Percentiles rank a stretch among this genome's conserved stretches.
Conservation (phyloP, 2,113 vertebrate species). For the Camelus bactrianus region DNA sequence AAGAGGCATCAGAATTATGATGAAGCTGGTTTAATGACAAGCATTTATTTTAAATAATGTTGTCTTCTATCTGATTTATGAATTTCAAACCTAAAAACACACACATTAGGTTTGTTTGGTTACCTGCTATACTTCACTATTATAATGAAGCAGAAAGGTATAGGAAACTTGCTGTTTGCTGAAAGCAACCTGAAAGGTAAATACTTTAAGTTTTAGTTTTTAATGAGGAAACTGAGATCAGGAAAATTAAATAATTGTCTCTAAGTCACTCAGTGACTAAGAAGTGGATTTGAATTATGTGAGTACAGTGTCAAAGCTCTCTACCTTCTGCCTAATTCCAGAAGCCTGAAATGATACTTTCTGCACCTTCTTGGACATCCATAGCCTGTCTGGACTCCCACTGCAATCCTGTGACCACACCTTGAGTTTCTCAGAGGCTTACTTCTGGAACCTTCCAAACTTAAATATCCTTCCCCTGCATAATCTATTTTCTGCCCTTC, state of each 20-base stretch:
- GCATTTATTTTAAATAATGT: slow-evolving; percentile 65
- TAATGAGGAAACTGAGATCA: neutral
- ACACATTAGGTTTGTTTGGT: slow-evolving; percentile 29
- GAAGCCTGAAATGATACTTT: neutral
- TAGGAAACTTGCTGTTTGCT: neutral
- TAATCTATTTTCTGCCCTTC: neutral
- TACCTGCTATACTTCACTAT: slow-evolving; percentile 18
- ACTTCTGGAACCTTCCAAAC: neutral
- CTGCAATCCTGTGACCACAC: neutral
- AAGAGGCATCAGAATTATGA: slow-evolving; percentile 59
- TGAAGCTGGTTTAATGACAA: slow-evolving; percentile 53
- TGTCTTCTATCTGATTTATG: slow-evolving; percentile 39
- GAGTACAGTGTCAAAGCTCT: rapidly evolving
- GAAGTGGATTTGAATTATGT: neutral
- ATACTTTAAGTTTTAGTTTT: neutral
- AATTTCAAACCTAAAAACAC: slow-evolving; percentile 29
- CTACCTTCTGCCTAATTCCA: neutral
- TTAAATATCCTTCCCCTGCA: neutral
- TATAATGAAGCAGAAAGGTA: neutral
- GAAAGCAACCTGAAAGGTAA: neutral
- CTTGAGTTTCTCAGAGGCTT: neutral
- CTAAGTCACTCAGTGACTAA: neutral
- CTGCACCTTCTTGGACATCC: neutral
- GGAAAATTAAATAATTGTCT: neutral
- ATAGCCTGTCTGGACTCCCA: neutral